Percentiles rank a stretch among this genome's conserved stretches.
Conservation (phyloP, 2,888 invertebrate genomes). For the Hesperia comma region DNA sequence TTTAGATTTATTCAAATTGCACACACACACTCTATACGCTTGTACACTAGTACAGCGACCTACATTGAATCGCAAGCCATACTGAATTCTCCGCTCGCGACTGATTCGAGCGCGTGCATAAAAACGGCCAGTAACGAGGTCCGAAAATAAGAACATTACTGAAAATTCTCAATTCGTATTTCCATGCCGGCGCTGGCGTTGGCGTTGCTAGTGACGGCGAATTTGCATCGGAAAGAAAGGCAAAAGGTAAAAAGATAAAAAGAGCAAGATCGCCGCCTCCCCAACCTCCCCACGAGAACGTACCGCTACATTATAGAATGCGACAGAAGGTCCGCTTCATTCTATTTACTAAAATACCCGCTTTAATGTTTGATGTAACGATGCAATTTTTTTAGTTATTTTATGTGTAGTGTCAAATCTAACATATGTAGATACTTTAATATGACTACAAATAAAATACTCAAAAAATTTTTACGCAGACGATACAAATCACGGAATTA, state of each 20-base stretch:
- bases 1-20: too few relatives aligned
- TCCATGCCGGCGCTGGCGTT: slow-evolving; percentile 49
- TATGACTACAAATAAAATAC: too few relatives aligned
- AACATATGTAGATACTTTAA: too few relatives aligned
- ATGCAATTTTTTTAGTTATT: too few relatives aligned
- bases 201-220: slow-evolving; percentile 55
- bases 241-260: slow-evolving; percentile 66
- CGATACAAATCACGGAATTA: too few relatives aligned
- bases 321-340: slow-evolving; percentile 5
- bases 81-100: slow-evolving; percentile 6
- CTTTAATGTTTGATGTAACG: too few relatives aligned
- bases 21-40: not conserved
- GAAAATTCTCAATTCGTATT: slow-evolving; percentile 71
- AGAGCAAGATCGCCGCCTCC: slow-evolving; percentile 57
- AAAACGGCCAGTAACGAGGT: slow-evolving; percentile 31
- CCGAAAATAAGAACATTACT: slow-evolving; percentile 52
- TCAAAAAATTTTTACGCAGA: too few relatives aligned
- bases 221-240: slow-evolving; percentile 77
- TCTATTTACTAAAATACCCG: not conserved
- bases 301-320: not conserved
- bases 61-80: not conserved
- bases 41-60: not conserved
- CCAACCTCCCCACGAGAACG: slow-evolving; percentile 36
- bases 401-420: too few relatives aligned
- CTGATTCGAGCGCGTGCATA: slow-evolving; percentile 16